Evolutionary conservation across 2,888 invertebrate genomes (phyloP).

Genomic region (Iphiclides podalirius): DNA sequence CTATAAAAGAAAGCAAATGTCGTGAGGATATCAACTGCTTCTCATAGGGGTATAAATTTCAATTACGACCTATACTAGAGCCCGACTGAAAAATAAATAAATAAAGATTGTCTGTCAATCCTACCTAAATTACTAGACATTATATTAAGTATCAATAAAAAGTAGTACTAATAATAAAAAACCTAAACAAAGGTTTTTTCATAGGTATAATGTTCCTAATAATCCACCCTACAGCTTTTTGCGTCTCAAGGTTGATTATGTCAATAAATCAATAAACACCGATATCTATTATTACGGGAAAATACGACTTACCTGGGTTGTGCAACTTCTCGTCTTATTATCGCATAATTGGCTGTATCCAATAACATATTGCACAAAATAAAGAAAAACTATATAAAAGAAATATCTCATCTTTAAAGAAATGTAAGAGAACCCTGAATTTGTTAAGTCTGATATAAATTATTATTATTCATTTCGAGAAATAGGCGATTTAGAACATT

Average conservation of each 20-base stretch:
- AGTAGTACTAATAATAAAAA: no score
- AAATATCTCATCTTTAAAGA: conserved; percentile 30
- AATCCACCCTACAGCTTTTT: conserved; percentile 1
- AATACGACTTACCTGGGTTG: conserved; percentile 53
- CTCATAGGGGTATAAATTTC: no score
- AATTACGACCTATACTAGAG: no score
- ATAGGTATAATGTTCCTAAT: no score
- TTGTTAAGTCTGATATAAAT: conserved; percentile 8
- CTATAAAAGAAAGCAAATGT: no score
- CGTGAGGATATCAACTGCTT: no score
- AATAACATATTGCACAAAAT: conserved; percentile 40
- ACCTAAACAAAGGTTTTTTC: no score
- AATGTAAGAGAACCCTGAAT: neutral
- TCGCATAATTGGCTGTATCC: conserved; percentile 48
- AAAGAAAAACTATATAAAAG: conserved; percentile 33
- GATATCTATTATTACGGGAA: conserved; percentile 1
- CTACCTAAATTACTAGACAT: no score
- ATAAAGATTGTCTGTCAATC: no score
- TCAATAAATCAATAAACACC: conserved; percentile 37
- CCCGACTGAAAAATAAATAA: no score
- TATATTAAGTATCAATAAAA: no score
- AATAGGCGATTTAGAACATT: conserved; percentile 10
- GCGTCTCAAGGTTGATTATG: conserved; percentile 24
- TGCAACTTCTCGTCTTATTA: conserved; percentile 57
- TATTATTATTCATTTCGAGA: conserved; percentile 11